Evolutionary conservation across 2,888 invertebrate genomes (phyloP).

Genomic region (Cylloceria caligata): DNA sequence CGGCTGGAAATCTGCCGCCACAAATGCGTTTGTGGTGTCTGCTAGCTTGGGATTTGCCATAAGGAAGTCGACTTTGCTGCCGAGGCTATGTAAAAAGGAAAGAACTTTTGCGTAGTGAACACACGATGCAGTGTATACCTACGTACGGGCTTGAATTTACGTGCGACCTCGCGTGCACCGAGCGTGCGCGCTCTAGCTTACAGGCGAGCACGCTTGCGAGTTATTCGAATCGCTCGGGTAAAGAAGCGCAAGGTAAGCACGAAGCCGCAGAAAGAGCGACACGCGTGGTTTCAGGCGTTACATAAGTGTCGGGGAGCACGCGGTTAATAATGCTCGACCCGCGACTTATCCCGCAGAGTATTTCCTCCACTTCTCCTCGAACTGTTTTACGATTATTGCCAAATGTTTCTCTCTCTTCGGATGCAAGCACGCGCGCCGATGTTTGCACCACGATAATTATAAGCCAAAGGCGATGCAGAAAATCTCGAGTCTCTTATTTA

Average conservation of each 20-base stretch:
- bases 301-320: slow-evolving; percentile 45
- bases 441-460: slow-evolving; percentile 59
- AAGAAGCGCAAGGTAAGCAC: slow-evolving; percentile 33
- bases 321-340: slow-evolving; percentile 61
- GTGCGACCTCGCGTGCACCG: slow-evolving; percentile 57
- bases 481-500: slow-evolving; percentile 37
- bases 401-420: slow-evolving; percentile 55
- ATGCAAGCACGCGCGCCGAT: slow-evolving; percentile 45
- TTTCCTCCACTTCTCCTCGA: slow-evolving; percentile 56
- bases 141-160: slow-evolving; percentile 51
- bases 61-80: slow-evolving; percentile 62
- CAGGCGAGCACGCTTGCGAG: slow-evolving; percentile 28
- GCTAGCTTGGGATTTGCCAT: slow-evolving; percentile 50
- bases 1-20: not conserved
- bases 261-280: slow-evolving; percentile 45
- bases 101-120: slow-evolving; percentile 23
- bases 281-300: slow-evolving; percentile 57
- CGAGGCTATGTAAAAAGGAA: slow-evolving; percentile 29
- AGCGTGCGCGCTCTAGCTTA: slow-evolving; percentile 22
- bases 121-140: not conserved
- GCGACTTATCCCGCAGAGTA: slow-evolving; percentile 43
- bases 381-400: slow-evolving; percentile 70
- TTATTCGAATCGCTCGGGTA: slow-evolving; percentile 55
- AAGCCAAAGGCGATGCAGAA: slow-evolving; percentile 31
- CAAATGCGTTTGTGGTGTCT: slow-evolving; percentile 43